These are phyloP conservation scores for Apocrypta bakeri DNA, from an alignment of 1,140 invertebrate species.

Conservation along the genomic window DNA sequence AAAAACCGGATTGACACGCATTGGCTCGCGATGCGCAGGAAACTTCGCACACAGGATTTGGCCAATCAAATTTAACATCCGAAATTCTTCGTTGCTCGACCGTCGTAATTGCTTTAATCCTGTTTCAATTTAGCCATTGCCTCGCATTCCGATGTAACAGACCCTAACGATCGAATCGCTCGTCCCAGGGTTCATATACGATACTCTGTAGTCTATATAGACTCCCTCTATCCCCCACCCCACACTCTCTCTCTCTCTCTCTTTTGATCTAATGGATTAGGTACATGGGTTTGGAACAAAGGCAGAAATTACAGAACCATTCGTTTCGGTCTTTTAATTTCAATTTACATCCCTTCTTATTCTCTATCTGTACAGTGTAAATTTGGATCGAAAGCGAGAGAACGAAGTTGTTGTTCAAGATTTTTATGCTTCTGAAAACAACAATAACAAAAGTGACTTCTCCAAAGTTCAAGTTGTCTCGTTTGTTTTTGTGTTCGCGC, in stretches of 20 bases:
- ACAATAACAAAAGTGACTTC: no score
- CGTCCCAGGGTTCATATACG: not conserved
- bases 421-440: slow-evolving; percentile 30
- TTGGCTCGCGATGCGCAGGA: not conserved
- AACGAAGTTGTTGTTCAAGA: not conserved
- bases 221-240: no score
- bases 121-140: slow-evolving; percentile 45
- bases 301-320: not conserved
- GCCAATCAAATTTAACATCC: slow-evolving; percentile 40
- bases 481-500: slow-evolving; percentile 65
- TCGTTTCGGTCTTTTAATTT: not conserved
- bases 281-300: not conserved
- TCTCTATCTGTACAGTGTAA: not conserved
- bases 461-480: slow-evolving; percentile 48
- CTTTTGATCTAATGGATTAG: slow-evolving; percentile 47
- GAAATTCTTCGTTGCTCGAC: slow-evolving; percentile 30
- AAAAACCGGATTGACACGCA: not conserved
- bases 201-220: not conserved
- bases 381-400: no score
- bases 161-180: slow-evolving; percentile 43
- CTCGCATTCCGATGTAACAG: slow-evolving; percentile 44
- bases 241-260: no score
- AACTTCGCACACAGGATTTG: slow-evolving; percentile 15
- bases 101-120: slow-evolving; percentile 43
- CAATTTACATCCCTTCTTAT: not conserved